A percentile compares a stretch with the other conserved stretches of the same genome.
Evolutionary conservation across 2,888 invertebrate genomes (phyloP).

Genomic region (Ochropleura plecta): DNA sequence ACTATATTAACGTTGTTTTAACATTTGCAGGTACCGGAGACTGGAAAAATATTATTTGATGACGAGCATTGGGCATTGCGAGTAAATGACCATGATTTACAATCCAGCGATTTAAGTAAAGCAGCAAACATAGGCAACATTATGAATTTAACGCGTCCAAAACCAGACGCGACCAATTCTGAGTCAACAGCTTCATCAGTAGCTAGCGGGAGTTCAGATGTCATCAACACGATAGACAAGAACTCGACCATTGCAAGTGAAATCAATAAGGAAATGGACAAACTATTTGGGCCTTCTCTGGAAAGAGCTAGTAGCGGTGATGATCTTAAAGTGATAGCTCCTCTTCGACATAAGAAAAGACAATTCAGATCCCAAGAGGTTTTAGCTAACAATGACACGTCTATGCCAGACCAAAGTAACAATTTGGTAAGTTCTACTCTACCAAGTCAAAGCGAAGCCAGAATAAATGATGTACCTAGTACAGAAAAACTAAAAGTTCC

Average conservation of each 20-base stretch:
- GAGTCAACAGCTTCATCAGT: slow-evolving; percentile 80
- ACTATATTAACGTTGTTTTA: slow-evolving; percentile 36
- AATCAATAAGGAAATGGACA: slow-evolving; percentile 85
- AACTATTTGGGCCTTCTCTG: slow-evolving; percentile 82
- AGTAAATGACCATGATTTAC: slow-evolving; percentile 56
- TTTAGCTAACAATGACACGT: slow-evolving; percentile 75
- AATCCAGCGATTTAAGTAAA: slow-evolving; percentile 54
- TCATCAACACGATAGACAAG: slow-evolving; percentile 78
- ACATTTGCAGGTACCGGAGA: slow-evolving; percentile 78
- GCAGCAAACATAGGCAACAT: slow-evolving; percentile 83
- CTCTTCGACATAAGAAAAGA: slow-evolving; percentile 82
- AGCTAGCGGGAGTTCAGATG: slow-evolving; percentile 82
- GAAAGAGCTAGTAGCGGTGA: slow-evolving; percentile 86
- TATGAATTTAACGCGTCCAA: slow-evolving; percentile 78
- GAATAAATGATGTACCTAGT: slow-evolving; percentile 68
- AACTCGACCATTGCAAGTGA: slow-evolving; percentile 77
- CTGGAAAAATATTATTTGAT: slow-evolving; percentile 80
- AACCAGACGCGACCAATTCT: slow-evolving; percentile 76
- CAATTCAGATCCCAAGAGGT: slow-evolving; percentile 88
- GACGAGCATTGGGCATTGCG: slow-evolving; percentile 79
- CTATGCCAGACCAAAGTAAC: slow-evolving; percentile 59
- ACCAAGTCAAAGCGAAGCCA: slow-evolving; percentile 73
- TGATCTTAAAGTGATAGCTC: slow-evolving; percentile 83
- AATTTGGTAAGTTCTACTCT: slow-evolving; percentile 67
- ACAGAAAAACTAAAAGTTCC: slow-evolving; percentile 70